Base-by-base conservation (phyloP, 2,113 vertebrate genomes). In the Lamprotornis superbus region DNA sequence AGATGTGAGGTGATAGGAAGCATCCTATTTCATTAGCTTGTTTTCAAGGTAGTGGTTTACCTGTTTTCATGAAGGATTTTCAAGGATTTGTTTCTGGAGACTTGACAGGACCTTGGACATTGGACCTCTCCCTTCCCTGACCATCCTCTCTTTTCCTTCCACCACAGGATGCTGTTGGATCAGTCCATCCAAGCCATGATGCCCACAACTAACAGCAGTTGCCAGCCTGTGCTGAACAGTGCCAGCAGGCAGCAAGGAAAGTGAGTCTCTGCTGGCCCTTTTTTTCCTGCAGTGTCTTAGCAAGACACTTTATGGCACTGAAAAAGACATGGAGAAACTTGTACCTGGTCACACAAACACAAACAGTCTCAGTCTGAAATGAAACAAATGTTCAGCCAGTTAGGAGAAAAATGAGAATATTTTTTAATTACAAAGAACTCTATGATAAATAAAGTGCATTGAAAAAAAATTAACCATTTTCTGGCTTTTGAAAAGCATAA, bases 181-280 rank as follows among this genome's bases (percentile, higher is more conserved):
- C 96, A 96, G 76, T 94, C 96, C 35, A 68, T 96, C 76, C 96
- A 95, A 91, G 75, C 96, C 65, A 42, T 88, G 90, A 85, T 95
- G 84, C 92, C 96, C 1, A 0, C 84, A 5, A 8, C 82, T 56
- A 95, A 67, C 23, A 47, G 89, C 87, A 94, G 80, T 3, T 31
- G 76, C 65, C 96, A 93, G 78, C 27, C 96, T 0, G 2, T 83
- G 1, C 96, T 83, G 61, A 90, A 50, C 91, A 91, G 59, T 37
- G n/a, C 91, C 83, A 79, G 89, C 91, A 92, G 96, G 49, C 96
- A 94, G 71, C 95, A 93, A 44, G 92, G 74, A 83, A 97, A 97
- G 95, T 94, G 92, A 96, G 93, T 94, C 81, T 84, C 49, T 33
- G 35, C 67, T 46, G 28, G 7, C 40, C 42, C 37, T 39, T 82